Conservation (phyloP, 2,797 vertebrate species). For the Balearica regulorum region DNA sequence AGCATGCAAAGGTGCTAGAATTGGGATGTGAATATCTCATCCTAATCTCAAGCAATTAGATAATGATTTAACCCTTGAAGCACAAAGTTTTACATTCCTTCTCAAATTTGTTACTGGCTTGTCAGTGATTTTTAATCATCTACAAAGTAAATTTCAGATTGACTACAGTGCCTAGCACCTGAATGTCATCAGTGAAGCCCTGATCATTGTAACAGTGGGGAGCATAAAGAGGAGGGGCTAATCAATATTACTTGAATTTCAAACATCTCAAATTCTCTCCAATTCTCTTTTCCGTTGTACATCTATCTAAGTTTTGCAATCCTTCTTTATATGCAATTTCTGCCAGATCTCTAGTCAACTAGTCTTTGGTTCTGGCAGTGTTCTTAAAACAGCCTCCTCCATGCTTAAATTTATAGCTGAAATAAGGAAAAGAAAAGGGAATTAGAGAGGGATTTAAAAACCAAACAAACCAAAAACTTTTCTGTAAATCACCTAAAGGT, state of each 20-base stretch:
- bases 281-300: neutral
- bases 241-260: neutral
- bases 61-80: neutral
- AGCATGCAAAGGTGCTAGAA: neutral
- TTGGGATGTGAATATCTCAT: neutral
- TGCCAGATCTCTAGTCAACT: conserved; percentile 10
- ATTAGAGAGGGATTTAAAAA: neutral
- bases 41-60: neutral
- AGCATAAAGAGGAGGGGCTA: neutral
- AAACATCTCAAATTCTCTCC: neutral
- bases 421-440: neutral
- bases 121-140: neutral
- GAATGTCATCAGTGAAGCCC: neutral
- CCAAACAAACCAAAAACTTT: neutral
- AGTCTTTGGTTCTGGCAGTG: conserved; percentile 23
- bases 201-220: neutral
- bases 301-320: conserved; percentile 9
- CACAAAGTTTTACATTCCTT: neutral
- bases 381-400: conserved; percentile 3
- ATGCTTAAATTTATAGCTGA: conserved; percentile 11
- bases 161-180: neutral
- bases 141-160: neutral
- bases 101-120: neutral
- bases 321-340: neutral
- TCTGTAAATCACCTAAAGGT: neutral